Base-by-base conservation (phyloP, 2,888 invertebrate genomes). In the Cylindroiulus punctatus region DNA sequence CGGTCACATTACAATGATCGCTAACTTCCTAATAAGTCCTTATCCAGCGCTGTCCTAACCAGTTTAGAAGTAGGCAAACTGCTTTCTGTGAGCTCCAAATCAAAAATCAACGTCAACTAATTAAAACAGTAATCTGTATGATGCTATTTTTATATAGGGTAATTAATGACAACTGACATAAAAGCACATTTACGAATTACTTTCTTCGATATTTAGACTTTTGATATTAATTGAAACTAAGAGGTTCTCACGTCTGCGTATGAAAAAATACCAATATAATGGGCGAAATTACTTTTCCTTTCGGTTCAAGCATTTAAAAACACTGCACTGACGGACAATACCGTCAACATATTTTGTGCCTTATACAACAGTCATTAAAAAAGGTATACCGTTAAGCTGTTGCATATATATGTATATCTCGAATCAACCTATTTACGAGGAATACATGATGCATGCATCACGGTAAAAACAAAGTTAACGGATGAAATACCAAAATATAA, bases 161-260 rank as follows among this genome's bases (percentile, higher is more conserved):
- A n/a, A n/a, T n/a, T n/a, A n/a, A n/a, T n/a, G n/a, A n/a, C 57
- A 65, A 65, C 10, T 52, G n/a, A n/a, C 47, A 52, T 52, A 19
- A n/a, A 17, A 14, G 47, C 47, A 47, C 47, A 47, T 47, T 19
- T 47, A n/a, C 19, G 52, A 65, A 65, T 26, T 65, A 65, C 65
- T 65, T 65, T 65, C 22, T 65, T 65, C 26, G 65, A 65, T 22
- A 65, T 65, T 65, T 65, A 65, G 22, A 65, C 65, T 65, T 65
- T 26, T 22, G 0, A 12, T 65, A 26, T n/a, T 26, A 65, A 65
- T 65, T 65, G 22, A 65, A 65, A 65, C 7, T 10, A n/a, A 36
- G 65, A n/a, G 19, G n/a, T 57, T 57, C 8, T 57, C 22, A 65
- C 65, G 22, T 19, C 14, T 12, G 47, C 14, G n/a, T 5, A 22